Percentiles rank a stretch among this genome's conserved stretches.
Conservation (phyloP, 2,888 invertebrate genomes). For the Ptilodon capucinus region DNA sequence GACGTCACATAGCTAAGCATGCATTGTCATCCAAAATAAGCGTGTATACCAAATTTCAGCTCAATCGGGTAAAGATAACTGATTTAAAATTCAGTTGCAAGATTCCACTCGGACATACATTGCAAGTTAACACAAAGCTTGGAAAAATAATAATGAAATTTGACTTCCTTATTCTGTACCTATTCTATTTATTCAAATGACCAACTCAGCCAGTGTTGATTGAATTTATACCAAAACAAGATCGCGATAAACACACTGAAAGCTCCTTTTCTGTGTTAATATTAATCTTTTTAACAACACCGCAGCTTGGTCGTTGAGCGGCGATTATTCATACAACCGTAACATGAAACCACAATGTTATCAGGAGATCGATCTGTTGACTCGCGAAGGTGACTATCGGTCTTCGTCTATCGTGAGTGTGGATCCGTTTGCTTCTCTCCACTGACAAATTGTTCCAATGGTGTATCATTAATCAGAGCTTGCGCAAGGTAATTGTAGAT, state of each 20-base stretch:
- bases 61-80: no score
- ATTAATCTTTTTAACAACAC: background rate
- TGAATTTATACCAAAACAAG: background rate
- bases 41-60: no score
- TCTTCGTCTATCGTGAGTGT: slow-evolving; percentile 40
- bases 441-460: slow-evolving; percentile 51
- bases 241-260: background rate
- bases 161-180: background rate
- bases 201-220: background rate
- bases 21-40: no score
- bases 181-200: background rate
- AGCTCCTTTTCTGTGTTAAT: background rate
- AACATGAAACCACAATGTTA: slow-evolving; percentile 29
- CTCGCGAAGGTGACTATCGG: slow-evolving; percentile 28
- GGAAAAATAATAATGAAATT: no score
- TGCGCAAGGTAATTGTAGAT: slow-evolving; percentile 10
- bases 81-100: no score
- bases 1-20: no score
- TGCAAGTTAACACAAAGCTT: no score
- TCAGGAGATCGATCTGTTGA: slow-evolving; percentile 26
- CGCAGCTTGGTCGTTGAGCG: background rate
- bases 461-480: slow-evolving; percentile 45
- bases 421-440: slow-evolving; percentile 37
- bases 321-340: slow-evolving; percentile 14
- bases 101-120: no score